phyloP scores from a whole-genome alignment of 1,140 invertebrate genomes.

The Caerostris darwini region DNA sequence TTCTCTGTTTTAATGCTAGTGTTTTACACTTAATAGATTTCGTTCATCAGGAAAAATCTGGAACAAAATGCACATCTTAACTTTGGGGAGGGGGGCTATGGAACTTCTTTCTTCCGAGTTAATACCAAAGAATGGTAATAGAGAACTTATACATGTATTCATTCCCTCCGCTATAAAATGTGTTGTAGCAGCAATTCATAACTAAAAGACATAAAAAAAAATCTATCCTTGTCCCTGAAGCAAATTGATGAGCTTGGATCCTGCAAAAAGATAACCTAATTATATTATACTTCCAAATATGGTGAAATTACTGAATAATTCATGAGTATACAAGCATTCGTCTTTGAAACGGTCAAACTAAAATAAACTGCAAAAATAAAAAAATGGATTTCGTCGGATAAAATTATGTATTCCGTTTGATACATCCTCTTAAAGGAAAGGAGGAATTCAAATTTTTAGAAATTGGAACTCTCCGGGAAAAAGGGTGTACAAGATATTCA shows the following conservation, averaged over 20 bases:
- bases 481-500: neutral
- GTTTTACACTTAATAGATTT: no score
- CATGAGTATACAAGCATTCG: neutral
- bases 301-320: neutral
- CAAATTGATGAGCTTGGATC: neutral
- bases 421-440: neutral
- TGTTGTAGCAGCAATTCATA: neutral
- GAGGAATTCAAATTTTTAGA: neutral
- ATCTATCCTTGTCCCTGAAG: neutral
- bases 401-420: neutral
- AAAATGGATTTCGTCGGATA: neutral
- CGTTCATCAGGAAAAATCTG: no score
- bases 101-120: neutral
- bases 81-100: no score
- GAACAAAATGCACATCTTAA: no score
- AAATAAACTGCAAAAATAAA: neutral
- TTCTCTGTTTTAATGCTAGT: no score
- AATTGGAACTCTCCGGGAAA: neutral
- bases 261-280: conserved; percentile 11
- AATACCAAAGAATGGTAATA: conserved; percentile 15
- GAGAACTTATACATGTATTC: conserved; percentile 5
- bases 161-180: neutral
- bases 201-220: neutral
- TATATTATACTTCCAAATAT: conserved; percentile 49
- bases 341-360: neutral